Conservation (phyloP, 2,888 invertebrate species). For the Dynastes tityus region DNA sequence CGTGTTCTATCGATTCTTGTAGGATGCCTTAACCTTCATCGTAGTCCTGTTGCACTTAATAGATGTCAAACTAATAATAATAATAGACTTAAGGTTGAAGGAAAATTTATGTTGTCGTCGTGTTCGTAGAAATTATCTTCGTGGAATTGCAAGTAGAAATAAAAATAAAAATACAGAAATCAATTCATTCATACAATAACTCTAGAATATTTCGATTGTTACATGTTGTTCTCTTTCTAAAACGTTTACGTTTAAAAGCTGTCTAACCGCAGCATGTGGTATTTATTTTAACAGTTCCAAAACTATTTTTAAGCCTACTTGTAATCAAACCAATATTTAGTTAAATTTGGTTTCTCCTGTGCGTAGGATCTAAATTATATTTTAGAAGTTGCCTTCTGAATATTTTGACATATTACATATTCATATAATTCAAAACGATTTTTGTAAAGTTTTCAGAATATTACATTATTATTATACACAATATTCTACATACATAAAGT, state of each 20-base stretch:
- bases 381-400: neutral
- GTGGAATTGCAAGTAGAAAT: too few relatives aligned
- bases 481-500: too few relatives aligned
- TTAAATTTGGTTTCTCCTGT: slow-evolving; percentile 1
- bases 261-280: slow-evolving; percentile 12
- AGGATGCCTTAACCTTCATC: slow-evolving; percentile 16
- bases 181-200: too few relatives aligned
- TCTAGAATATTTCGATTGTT: too few relatives aligned
- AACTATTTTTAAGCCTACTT: slow-evolving; percentile 5
- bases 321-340: neutral
- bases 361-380: neutral
- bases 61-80: neutral
- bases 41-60: neutral
- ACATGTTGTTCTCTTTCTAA: too few relatives aligned
- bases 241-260: neutral
- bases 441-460: too few relatives aligned
- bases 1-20: slow-evolving; percentile 10
- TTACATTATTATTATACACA: too few relatives aligned
- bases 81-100: neutral
- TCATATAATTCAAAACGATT: too few relatives aligned
- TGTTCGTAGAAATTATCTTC: too few relatives aligned
- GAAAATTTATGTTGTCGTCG: too few relatives aligned
- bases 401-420: too few relatives aligned
- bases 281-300: slow-evolving; percentile 14
- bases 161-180: too few relatives aligned